Conservation (phyloP, 2,113 vertebrate species). For the Anser cygnoides region DNA sequence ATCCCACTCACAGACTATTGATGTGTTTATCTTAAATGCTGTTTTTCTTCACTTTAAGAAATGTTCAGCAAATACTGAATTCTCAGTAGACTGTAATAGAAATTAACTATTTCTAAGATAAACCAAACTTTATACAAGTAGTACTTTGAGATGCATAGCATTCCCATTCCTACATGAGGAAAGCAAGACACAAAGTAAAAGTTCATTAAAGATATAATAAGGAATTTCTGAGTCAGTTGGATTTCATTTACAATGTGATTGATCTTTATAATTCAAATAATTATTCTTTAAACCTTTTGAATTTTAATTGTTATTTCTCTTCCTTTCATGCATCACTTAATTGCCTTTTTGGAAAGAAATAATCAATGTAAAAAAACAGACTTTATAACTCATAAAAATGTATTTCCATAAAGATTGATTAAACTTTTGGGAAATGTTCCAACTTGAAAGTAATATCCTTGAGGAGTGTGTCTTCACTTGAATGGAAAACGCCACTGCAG, state of each 20-base stretch:
- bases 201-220: neutral
- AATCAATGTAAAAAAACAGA: constrained; percentile 20
- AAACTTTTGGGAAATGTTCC: constrained; percentile 1
- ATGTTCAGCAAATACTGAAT: neutral
- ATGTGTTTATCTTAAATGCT: neutral
- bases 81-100: neutral
- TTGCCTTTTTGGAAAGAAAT: constrained; percentile 36
- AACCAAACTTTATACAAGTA: neutral
- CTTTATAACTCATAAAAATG: neutral
- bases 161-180: neutral
- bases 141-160: neutral
- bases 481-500: neutral
- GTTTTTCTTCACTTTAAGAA: neutral
- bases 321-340: constrained; percentile 38
- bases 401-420: constrained; percentile 18
- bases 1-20: neutral
- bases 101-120: neutral
- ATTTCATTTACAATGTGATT: constrained; percentile 30
- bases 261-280: constrained; percentile 47
- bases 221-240: constrained; percentile 30
- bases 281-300: neutral
- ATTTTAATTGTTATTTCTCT: constrained; percentile 56
- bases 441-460: neutral
- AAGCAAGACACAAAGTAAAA: neutral
- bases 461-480: neutral